Evolutionary conservation across 2,113 vertebrate species (phyloP).

Genomic region (Ctenodactylus gundi): DNA sequence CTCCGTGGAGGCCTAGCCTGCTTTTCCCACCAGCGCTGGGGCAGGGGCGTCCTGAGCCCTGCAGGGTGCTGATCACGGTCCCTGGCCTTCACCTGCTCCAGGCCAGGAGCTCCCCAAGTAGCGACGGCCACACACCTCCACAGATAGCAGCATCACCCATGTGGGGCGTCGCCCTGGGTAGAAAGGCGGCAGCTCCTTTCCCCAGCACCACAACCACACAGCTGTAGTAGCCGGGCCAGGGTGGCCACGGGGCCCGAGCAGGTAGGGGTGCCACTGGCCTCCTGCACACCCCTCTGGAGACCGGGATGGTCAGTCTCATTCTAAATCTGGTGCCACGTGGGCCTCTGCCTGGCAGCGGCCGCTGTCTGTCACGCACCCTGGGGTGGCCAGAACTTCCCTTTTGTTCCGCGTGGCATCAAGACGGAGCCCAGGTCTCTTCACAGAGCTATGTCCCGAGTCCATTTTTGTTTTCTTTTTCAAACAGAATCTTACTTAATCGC

Average conservation of each 20-base stretch:
- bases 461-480: background rate
- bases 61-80: background rate
- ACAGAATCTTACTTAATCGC: background rate
- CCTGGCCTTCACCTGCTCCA: background rate
- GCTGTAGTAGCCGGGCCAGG: background rate
- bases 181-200: background rate
- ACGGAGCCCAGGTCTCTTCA: too few relatives aligned
- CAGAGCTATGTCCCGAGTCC: too few relatives aligned
- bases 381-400: too few relatives aligned
- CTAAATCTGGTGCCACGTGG: background rate
- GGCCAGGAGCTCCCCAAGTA: background rate
- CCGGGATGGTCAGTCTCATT: background rate
- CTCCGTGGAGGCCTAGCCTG: background rate
- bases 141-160: background rate
- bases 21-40: background rate
- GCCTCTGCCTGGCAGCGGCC: too few relatives aligned
- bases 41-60: rapidly evolving
- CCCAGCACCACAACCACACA: background rate
- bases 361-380: too few relatives aligned
- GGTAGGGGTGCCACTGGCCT: background rate
- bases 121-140: background rate
- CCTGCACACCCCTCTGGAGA: background rate
- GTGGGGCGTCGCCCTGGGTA: background rate
- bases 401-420: too few relatives aligned
- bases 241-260: background rate